Percentiles rank a stretch among this genome's conserved stretches.
Conservation (phyloP, 2,113 vertebrate genomes). For the Cyphomyrus plagiostoma region DNA sequence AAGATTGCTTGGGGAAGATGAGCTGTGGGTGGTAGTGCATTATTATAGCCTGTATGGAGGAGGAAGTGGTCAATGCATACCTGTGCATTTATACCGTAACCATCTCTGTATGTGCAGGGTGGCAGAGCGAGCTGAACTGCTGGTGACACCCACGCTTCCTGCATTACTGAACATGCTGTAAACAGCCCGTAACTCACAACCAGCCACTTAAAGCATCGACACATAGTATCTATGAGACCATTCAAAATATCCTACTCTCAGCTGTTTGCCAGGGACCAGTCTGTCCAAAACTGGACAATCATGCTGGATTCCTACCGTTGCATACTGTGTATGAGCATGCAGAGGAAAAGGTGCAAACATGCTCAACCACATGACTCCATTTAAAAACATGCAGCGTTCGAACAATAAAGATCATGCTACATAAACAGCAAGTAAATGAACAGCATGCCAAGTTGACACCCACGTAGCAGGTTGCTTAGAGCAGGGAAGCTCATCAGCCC, state of each 20-base stretch:
- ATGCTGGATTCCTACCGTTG: neutral
- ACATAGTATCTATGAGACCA: neutral
- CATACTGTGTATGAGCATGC: neutral
- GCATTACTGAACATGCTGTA: neutral
- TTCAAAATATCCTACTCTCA: neutral
- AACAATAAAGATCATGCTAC: neutral
- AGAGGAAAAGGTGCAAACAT: neutral
- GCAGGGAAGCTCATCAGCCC: neutral
- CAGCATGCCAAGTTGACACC: neutral
- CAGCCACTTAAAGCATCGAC: neutral
- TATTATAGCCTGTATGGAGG: neutral
- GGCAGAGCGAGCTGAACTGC: neutral
- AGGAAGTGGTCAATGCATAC: too few relatives aligned
- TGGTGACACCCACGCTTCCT: neutral
- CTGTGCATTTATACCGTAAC: neutral
- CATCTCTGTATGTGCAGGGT: neutral
- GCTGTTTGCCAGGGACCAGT: neutral
- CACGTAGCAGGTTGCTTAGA: neutral
- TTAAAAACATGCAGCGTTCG: neutral
- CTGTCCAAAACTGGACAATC: neutral
- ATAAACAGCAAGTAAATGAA: neutral
- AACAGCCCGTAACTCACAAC: neutral
- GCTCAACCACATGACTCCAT: neutral
- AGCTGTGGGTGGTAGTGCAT: neutral
- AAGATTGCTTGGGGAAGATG: neutral